phyloP scores from a whole-genome alignment of 2,888 invertebrate species.

The Trissoscelio sp. region DNA sequence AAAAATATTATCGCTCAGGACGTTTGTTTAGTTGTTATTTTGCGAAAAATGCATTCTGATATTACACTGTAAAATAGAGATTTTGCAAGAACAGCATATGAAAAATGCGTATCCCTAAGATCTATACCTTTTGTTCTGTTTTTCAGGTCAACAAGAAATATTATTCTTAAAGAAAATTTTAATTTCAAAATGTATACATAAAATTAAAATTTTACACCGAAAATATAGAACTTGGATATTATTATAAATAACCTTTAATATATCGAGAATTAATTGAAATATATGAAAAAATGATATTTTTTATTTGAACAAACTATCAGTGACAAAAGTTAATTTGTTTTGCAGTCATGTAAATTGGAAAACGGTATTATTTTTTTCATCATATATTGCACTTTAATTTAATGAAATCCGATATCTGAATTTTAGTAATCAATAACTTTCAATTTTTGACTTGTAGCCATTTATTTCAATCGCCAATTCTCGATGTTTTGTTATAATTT shows the following conservation, averaged over 20 bases:
- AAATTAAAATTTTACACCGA: neutral
- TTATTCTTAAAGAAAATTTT: slow-evolving; percentile 15
- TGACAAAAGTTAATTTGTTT: too few relatives aligned
- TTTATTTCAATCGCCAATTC: slow-evolving; percentile 6
- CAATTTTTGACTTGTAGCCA: slow-evolving; percentile 17
- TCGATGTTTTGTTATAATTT: slow-evolving; percentile 1
- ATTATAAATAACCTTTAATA: neutral
- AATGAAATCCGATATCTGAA: neutral
- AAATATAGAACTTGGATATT: neutral
- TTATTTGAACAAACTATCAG: too few relatives aligned
- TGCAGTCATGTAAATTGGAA: neutral
- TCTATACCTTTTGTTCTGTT: slow-evolving; percentile 7
- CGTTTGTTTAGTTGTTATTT: neutral
- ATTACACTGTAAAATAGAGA: neutral
- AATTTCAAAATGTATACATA: slow-evolving; percentile 1
- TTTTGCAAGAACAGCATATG: neutral
- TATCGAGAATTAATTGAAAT: neutral
- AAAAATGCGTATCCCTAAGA: slow-evolving; percentile 8
- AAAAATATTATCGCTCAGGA: neutral
- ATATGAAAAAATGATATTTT: too few relatives aligned
- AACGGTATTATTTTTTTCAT: slow-evolving; percentile 12
- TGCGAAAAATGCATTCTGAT: neutral
- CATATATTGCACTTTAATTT: slow-evolving; percentile 1
- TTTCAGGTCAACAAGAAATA: slow-evolving; percentile 26
- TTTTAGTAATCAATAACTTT: slow-evolving; percentile 19